These are phyloP conservation scores for Anableps anableps DNA, from an alignment of 2,797 vertebrate species.

Conservation along the genomic window DNA sequence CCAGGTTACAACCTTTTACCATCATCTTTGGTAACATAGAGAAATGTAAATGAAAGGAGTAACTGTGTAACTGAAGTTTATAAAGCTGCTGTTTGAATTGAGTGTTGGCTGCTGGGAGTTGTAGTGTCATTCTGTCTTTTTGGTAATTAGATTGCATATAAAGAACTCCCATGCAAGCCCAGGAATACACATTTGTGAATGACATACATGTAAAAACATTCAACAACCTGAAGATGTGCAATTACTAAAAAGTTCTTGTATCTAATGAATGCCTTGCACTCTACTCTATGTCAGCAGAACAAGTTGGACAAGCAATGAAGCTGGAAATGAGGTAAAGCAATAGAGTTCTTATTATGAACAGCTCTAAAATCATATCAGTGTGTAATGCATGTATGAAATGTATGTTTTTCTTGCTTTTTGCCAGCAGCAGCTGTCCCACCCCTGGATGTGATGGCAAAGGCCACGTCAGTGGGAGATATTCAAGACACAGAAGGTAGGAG, in stretches of 20 bases:
- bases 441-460: conserved; percentile 95
- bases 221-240: neutral
- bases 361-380: neutral
- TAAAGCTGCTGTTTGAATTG: neutral
- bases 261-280: neutral
- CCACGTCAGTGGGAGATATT: conserved; percentile 93
- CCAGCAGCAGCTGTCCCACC: conserved; percentile 90
- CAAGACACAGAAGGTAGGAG: conserved; percentile 91
- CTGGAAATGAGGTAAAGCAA: conserved; percentile 89
- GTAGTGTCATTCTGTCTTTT: neutral
- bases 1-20: neutral
- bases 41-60: neutral
- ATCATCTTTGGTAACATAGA: neutral
- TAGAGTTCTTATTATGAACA: neutral
- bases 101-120: neutral
- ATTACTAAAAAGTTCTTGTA: neutral
- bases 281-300: conserved; percentile 83
- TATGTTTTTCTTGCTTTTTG: conserved; percentile 35
- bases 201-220: neutral
- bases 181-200: neutral
- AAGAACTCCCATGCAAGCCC: neutral
- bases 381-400: neutral
- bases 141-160: neutral
- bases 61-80: neutral
- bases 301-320: conserved; percentile 90